phyloP scores from a whole-genome alignment of 2,888 invertebrate genomes.

The Andrena camellia region DNA sequence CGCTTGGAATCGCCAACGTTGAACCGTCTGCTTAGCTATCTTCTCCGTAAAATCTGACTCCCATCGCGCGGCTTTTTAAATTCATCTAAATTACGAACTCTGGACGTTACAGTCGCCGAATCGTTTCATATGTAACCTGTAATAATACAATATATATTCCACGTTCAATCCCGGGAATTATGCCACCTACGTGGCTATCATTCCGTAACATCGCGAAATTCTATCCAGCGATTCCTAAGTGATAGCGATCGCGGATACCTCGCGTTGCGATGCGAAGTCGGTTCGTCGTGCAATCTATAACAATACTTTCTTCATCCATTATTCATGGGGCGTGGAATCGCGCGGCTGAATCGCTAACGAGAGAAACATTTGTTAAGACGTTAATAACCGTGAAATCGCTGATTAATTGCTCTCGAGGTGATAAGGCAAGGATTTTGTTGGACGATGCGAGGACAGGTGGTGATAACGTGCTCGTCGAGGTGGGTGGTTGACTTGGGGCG shows the following conservation, averaged over 20 bases:
- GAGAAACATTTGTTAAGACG: constrained; percentile 28
- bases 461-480: neutral
- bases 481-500: neutral
- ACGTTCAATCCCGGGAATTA: constrained; percentile 8
- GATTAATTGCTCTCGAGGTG: constrained; percentile 19
- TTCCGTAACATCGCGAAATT: constrained; percentile 16
- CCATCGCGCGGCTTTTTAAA: neutral
- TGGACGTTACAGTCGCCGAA: neutral
- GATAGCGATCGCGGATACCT: constrained; percentile 5
- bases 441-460: neutral
- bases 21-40: constrained; percentile 11
- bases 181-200: constrained; percentile 31
- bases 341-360: constrained; percentile 17
- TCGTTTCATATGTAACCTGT: neutral
- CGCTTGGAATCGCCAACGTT: constrained; percentile 2
- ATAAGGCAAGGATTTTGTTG: constrained; percentile 14
- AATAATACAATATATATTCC: constrained; percentile 10
- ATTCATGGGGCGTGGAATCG: constrained; percentile 30
- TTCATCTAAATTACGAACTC: neutral
- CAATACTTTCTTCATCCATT: constrained; percentile 48
- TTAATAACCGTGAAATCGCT: constrained; percentile 41
- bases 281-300: constrained; percentile 8
- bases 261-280: too few relatives aligned
- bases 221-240: constrained; percentile 9
- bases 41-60: constrained; percentile 2